phyloP scores from a whole-genome alignment of 2,797 vertebrate species.

The Tadarida brasiliensis region DNA sequence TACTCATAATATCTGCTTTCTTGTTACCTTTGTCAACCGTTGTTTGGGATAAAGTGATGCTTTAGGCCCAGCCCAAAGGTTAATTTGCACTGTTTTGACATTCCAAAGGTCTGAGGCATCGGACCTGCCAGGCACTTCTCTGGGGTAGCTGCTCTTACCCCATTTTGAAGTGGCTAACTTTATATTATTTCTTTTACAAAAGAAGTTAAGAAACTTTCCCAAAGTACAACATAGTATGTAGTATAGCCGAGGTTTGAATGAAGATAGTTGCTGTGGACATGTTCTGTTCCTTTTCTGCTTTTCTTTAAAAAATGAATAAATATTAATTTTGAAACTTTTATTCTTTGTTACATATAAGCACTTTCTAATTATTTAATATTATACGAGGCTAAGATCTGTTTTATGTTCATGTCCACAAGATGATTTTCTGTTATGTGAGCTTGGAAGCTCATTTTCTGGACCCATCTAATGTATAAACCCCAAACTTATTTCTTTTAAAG shows the following conservation, averaged over 20 bases:
- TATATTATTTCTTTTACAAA: neutral
- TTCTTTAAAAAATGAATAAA: neutral
- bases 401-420: constrained; percentile 1
- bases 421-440: constrained; percentile 46
- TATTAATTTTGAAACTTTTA: neutral
- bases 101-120: neutral
- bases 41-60: neutral
- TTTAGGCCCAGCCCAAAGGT: neutral
- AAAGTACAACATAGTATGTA: neutral
- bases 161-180: neutral
- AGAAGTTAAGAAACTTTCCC: constrained; percentile 1
- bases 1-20: neutral
- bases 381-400: neutral
- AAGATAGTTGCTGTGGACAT: neutral
- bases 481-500: constrained; percentile 23
- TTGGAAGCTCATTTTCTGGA: constrained; percentile 25
- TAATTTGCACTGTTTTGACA: neutral
- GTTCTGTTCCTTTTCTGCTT: neutral
- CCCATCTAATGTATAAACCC: neutral
- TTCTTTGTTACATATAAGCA: neutral
- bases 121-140: neutral
- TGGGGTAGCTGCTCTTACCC: neutral
- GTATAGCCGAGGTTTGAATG: neutral
- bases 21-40: neutral
- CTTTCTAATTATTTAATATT: neutral